phyloP scores from a whole-genome alignment of 1,140 invertebrate genomes.

The Mercenaria mercenaria region DNA sequence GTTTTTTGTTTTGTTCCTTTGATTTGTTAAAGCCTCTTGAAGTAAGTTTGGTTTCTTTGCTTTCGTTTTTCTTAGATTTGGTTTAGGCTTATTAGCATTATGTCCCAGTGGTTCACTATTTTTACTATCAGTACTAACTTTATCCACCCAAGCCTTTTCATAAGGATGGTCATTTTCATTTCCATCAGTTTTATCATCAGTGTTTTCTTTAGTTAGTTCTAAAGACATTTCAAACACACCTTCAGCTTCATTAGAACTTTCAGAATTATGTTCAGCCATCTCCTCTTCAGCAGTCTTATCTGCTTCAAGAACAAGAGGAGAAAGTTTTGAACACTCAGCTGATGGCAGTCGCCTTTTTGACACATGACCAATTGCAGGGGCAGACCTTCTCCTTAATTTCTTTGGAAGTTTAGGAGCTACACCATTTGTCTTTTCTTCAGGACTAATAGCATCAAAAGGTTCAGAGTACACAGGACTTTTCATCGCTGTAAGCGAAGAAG shows the following conservation, averaged over 20 bases:
- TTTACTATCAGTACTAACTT: background rate
- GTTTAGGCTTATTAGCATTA: constrained; percentile 33
- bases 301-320: constrained; percentile 60
- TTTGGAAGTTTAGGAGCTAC: constrained; percentile 58
- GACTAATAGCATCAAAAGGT: constrained; percentile 93
- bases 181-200: background rate
- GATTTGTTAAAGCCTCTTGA: constrained; percentile 41
- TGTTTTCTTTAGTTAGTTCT: constrained; percentile 18
- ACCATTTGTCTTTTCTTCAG: constrained; percentile 52
- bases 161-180: background rate
- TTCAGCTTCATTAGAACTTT: constrained; percentile 22
- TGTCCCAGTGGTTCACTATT: background rate
- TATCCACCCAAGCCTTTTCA: constrained; percentile 47
- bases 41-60: constrained; percentile 45
- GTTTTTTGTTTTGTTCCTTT: constrained; percentile 31
- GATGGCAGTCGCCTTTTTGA: constrained; percentile 53
- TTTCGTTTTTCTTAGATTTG: constrained; percentile 40
- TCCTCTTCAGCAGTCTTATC: constrained; percentile 22
- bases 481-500: constrained; percentile 72
- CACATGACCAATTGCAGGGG: constrained; percentile 65
- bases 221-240: constrained; percentile 63
- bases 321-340: constrained; percentile 59
- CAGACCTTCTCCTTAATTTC: constrained; percentile 68
- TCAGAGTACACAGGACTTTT: constrained; percentile 96
- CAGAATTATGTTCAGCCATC: background rate